phyloP scores from a whole-genome alignment of 2,888 invertebrate species.

The Phasia obesa region DNA sequence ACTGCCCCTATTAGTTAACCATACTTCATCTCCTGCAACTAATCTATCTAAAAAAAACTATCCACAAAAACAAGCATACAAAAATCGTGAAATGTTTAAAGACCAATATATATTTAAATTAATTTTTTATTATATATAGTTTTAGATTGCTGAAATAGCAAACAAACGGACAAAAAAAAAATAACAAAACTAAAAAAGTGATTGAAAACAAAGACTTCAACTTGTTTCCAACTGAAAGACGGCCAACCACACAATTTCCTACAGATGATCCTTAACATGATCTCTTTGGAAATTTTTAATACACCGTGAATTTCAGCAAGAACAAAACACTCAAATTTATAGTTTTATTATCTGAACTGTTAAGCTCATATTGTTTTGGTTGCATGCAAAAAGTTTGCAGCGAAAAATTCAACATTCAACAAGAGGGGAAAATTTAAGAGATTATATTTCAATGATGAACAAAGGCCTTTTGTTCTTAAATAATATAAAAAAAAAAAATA shows the following conservation, averaged over 20 bases:
- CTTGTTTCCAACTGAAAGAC: constrained; percentile 6
- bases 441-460: constrained; percentile 31
- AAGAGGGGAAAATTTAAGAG: constrained; percentile 5
- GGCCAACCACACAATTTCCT: constrained; percentile 30
- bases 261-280: constrained; percentile 66
- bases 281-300: constrained; percentile 61
- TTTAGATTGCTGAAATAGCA: constrained; percentile 30
- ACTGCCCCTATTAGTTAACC: not conserved
- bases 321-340: constrained; percentile 16
- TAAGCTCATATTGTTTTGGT: constrained; percentile 18
- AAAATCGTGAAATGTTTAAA: constrained; percentile 52
- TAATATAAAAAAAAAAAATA: too few relatives aligned
- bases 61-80: not conserved
- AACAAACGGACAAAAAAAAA: constrained; percentile 7
- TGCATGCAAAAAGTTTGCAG: constrained; percentile 9
- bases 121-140: not conserved
- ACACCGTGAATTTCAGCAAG: constrained; percentile 24
- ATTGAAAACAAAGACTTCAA: constrained; percentile 33
- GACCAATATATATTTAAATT: constrained; percentile 32
- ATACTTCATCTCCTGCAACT: not conserved
- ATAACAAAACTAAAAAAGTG: not conserved
- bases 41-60: not conserved
- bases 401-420: not conserved
- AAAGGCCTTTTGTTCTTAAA: constrained; percentile 40
- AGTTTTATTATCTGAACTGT: not conserved